phyloP scores from a whole-genome alignment of 2,888 invertebrate species.

The Epicampocera succincta region DNA sequence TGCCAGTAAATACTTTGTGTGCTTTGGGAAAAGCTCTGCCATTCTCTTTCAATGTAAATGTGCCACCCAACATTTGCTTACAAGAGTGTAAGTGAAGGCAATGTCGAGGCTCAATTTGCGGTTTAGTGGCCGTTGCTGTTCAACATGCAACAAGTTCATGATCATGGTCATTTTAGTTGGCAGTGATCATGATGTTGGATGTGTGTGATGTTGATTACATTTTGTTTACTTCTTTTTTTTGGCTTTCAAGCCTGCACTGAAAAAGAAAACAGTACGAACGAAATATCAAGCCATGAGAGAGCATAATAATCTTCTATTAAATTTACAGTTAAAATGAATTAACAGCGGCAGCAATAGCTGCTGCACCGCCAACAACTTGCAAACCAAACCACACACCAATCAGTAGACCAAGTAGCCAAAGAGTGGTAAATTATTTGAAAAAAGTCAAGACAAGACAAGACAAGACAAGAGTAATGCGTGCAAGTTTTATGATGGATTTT shows the following conservation, averaged over 20 bases:
- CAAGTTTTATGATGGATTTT: conserved; percentile 53
- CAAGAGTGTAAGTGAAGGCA: conserved; percentile 23
- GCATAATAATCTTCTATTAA: conserved; percentile 42
- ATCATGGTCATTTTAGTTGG: conserved; percentile 65
- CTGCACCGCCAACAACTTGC: conserved; percentile 23
- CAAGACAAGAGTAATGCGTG: conserved; percentile 59
- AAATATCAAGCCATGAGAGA: conserved; percentile 21
- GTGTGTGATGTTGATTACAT: not conserved
- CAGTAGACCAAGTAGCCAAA: conserved; percentile 52
- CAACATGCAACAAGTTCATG: conserved; percentile 67
- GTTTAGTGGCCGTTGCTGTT: too few species aligned
- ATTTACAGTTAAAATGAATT: conserved; percentile 65
- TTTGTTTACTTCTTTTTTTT: conserved; percentile 18
- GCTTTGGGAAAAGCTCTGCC: conserved; percentile 53
- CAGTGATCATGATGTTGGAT: conserved; percentile 37
- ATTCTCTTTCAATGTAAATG: conserved; percentile 53
- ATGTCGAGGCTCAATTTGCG: conserved; percentile 12
- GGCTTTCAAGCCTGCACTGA: conserved; percentile 8
- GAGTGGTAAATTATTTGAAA: conserved; percentile 23
- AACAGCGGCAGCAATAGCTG: conserved; percentile 31
- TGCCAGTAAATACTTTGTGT: too few species aligned
- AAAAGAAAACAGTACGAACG: not conserved
- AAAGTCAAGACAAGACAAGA: conserved; percentile 30
- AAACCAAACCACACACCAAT: conserved; percentile 21
- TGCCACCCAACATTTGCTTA: conserved; percentile 11